Base-by-base conservation (phyloP, 2,888 invertebrate species). In the Neoascia interrupta region DNA sequence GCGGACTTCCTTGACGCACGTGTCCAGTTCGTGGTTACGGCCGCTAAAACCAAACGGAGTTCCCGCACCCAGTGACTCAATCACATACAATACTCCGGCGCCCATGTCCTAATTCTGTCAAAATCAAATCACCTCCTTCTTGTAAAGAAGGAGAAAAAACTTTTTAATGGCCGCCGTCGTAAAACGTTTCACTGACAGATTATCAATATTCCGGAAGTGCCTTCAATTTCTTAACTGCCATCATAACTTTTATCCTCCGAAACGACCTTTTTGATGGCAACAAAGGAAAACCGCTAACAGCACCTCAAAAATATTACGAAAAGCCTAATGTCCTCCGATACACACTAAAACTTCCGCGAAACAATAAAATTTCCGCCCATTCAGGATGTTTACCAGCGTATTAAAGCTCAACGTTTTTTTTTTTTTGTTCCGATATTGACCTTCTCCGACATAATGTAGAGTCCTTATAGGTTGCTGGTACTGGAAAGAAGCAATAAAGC, bases 181-280 rank as follows among this genome's bases (percentile, higher is more conserved):
- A 58, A 69, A 69, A 36, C 58, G 69, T 69, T 69, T 58, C 36
- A 4, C 61, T 70, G 53, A 28, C 61, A 70, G 70, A 61, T 70
- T 61, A 70, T 70, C 53, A 54, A 70, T 70, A 61, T 54, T 45
- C 61, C 61, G 70, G 61, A 70, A 54, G 53, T 54, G 53, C 43
- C 53, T 47, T 60, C 69, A 60, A 69, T 60, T 60, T 5, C 58
- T 18, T 21, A 60, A 60, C 60, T 36, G 43, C 58, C 47, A 11
- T 66, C 66, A 66, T 54, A 47, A 63, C 51, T 63, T 53, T 53
- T 51, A 53, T 51, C 5, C 21, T 11, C 53, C 37, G 36, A 18
- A 8, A 11, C 51, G 43, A 31, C 58, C 51, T 49, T 41, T 34
- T 11, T 8, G n/a, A 21, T 18, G 18, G 21, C 8, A 36, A 3